Evolutionary conservation across 2,888 invertebrate species (phyloP), one percentile per base, ranked within the genome.

Genomic region (Lymantria dispar): DNA sequence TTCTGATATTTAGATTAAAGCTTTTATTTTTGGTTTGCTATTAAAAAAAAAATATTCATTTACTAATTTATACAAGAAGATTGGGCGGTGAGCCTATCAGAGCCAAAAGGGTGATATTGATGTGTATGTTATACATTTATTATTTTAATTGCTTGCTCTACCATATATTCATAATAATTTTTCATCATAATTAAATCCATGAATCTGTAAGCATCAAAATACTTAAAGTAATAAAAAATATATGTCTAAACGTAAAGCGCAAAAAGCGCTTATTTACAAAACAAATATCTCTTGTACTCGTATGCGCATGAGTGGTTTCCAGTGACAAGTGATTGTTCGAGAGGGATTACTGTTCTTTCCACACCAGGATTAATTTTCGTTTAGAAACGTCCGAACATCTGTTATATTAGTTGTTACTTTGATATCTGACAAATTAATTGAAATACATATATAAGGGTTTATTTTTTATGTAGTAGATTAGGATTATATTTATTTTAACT

Each of bases 261-360:
- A 40, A 30, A 46, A 68, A 69, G 60, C 66, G 71, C 72, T 68
- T 45, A 22, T 22, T 22, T 22, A 37, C n/a, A 36, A 53, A 50
- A 43, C 37, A 38, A 45, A 14, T 45, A 10, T 15, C 42, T 31
- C 33, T 40, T 22, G 30, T 14, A 43, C 46, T 49, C 49, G 13
- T 49, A 48, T 72, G 72, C 79, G 79, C 80, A 62, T 72, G 83
- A 87, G 82, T 80, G 78, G 81, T 80, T 82, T 81, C 76, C 61
- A 63, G 78, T 88, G 85, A 87, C 88, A 86, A 88, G 87, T 85
- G 86, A 81, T 78, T 78, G 73, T 64, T 80, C 64, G 73, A 46
- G 77, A 76, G 84, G 83, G 81, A 83, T 85, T 81, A 82, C 54
- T 57, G 67, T 68, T 72, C 74, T 68, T 75, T 73, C 68, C 68